These are phyloP conservation scores for Bolinopsis microptera DNA, from an alignment of 37 sponge, comb jelly and placozoan genomes.

Conservation along the genomic window DNA sequence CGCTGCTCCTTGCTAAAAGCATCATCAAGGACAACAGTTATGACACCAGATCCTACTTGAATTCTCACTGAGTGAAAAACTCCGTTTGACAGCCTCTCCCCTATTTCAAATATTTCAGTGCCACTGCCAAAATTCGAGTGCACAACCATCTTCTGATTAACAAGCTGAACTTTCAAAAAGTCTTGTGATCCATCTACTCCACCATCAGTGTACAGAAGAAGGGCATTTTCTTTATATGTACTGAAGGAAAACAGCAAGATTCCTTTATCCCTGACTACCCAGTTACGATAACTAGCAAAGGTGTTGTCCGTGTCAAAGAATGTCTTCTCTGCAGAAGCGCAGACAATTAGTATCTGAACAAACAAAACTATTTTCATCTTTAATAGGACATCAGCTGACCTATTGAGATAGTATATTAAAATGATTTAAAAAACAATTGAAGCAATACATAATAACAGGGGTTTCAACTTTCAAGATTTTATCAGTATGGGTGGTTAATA, in stretches of 20 bases:
- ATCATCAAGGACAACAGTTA: neutral
- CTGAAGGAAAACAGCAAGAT: neutral
- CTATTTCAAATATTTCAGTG: constrained; percentile 5
- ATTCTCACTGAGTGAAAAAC: neutral
- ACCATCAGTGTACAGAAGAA: constrained; percentile 1
- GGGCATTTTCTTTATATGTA: neutral
- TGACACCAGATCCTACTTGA: neutral
- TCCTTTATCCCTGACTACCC: neutral
- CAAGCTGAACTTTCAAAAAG: constrained; percentile 23
- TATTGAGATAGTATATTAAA: too few species aligned
- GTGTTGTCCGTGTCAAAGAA: neutral
- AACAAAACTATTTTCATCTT: neutral
- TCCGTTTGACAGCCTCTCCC: neutral
- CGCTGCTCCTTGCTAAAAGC: neutral
- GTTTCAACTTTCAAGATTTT: too few species aligned
- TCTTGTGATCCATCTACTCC: neutral
- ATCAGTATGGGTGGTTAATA: too few species aligned
- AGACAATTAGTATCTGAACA: neutral
- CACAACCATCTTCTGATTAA: neutral
- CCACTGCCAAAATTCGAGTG: constrained; percentile 48
- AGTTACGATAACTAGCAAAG: neutral
- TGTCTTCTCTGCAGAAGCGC: neutral
- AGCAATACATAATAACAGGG: too few species aligned
- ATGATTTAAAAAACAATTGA: too few species aligned
- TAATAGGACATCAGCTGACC: neutral